Conservation (phyloP, 2,888 invertebrate species). For the Hecatera dysodea region DNA sequence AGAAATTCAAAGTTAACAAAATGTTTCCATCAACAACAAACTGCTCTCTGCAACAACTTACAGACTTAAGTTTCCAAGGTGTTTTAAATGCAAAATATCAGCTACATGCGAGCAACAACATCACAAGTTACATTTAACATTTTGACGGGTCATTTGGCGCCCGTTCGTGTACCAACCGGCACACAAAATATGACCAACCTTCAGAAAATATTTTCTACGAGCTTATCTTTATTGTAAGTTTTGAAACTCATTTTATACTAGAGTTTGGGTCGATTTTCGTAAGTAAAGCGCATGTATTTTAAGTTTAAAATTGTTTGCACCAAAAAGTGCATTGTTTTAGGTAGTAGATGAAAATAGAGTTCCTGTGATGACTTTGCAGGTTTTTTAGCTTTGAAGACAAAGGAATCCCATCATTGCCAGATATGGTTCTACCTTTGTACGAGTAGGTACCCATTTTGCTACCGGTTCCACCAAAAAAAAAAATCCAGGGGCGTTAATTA, state of each 20-base stretch:
- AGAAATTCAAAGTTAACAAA: constrained; percentile 34
- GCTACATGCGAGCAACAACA: constrained; percentile 42
- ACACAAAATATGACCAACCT: constrained; percentile 72
- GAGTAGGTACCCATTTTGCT: neutral
- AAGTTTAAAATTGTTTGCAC: neutral
- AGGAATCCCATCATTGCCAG: neutral
- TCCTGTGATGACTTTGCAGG: neutral
- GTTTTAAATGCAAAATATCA: constrained; percentile 51
- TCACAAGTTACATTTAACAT: constrained; percentile 80
- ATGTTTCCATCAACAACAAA: constrained; percentile 38
- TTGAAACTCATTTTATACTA: constrained; percentile 45
- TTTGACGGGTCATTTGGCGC: constrained; percentile 85
- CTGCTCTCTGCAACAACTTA: constrained; percentile 36
- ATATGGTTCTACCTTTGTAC: no score
- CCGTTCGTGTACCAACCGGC: constrained; percentile 71
- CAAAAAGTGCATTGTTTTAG: constrained; percentile 1
- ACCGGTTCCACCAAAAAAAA: neutral
- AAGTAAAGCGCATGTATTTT: constrained; percentile 1
- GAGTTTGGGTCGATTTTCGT: constrained; percentile 25
- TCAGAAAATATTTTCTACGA: constrained; percentile 44
- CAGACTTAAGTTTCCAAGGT: constrained; percentile 40
- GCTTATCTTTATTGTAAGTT: constrained; percentile 49
- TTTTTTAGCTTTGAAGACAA: neutral
- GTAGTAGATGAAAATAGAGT: neutral
- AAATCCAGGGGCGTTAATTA: constrained; percentile 21